phyloP scores from a whole-genome alignment of 2,113 vertebrate species.

The Scytalopus superciliaris region DNA sequence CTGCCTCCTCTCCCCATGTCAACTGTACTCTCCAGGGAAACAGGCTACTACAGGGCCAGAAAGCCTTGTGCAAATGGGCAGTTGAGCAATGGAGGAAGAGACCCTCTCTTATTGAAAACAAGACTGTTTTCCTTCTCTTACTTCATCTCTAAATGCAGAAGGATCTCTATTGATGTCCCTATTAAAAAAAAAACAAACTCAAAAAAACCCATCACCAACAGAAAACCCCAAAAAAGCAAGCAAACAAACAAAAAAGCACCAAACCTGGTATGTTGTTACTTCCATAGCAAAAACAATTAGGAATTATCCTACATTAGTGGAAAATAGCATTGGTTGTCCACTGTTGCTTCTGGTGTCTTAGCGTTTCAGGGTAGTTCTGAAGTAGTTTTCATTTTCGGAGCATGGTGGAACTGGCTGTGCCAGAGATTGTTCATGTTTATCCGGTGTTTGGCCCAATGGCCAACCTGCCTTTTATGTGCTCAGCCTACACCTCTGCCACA shows the following conservation, averaged over 20 bases:
- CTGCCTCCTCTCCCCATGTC: slow-evolving; percentile 40
- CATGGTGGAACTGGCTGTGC: neutral
- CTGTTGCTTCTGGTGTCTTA: neutral
- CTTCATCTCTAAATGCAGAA: neutral
- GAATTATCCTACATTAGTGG: neutral
- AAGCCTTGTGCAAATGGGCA: slow-evolving; percentile 52
- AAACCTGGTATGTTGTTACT: neutral
- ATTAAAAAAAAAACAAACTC: neutral
- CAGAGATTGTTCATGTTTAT: neutral
- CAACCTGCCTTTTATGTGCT: neutral
- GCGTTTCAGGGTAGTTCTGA: neutral
- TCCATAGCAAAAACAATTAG: neutral
- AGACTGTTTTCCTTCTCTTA: slow-evolving; percentile 9
- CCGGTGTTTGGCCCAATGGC: neutral
- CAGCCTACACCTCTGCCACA: neutral
- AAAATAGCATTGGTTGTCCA: neutral
- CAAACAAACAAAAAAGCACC: too few species aligned
- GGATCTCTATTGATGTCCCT: neutral
- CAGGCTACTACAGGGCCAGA: slow-evolving; percentile 13
- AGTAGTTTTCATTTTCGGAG: neutral
- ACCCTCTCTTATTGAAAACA: slow-evolving; percentile 32
- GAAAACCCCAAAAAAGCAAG: too few species aligned
- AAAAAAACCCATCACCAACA: neutral
- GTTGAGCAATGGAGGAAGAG: slow-evolving; percentile 26
- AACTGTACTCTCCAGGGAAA: slow-evolving; percentile 29